Base-by-base conservation (phyloP, 2,113 vertebrate genomes). In the Anarrhichthys ocellatus region DNA sequence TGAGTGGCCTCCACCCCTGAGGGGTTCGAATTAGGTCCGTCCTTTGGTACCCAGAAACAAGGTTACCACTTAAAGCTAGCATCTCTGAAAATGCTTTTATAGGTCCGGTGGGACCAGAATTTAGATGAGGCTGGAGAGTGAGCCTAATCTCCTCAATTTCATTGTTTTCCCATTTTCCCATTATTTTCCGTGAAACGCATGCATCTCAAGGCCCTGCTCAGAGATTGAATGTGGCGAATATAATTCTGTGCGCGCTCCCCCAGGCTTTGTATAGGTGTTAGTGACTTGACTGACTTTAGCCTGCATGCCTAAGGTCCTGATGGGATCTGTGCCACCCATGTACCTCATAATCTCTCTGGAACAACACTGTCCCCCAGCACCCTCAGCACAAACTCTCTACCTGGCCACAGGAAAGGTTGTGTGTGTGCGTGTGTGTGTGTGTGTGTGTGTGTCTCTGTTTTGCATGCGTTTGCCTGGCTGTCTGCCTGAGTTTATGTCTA, bases 101-200 rank as follows among this genome's bases (percentile, higher is more conserved):
- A 68, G 36, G 69, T 88, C 88, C 70, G 64, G 67, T 78, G 89
- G 90, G 88, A 83, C 58, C 59, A 29, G 85, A 91, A 92, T 92
- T 90, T 74, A 78, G 80, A 93, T 91, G 80, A 91, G 89, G 6
- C 59, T 69, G 58, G 79, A 86, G 78, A 78, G 52, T 52, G 44
- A 90, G 67, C 67, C 78, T 90, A 90, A 92, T 93, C 89, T 85
- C 48, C 72, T 78, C 90, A 52, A 79, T 92, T 87, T 85, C 42
- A 90, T 91, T 92, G 88, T 93, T 90, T 90, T 80, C 84, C 86
- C 40, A 82, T 88, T 91, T 90, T 74, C 83, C 66, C 76, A 73
- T 89, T 89, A 89, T 92, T 92, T 59, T 91, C 81, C 82, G 84
- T 82, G 62, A 78, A 81, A 80, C 48, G 1, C 76, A 29, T 82